These are phyloP conservation scores for Meteorus colon DNA, from an alignment of 2,888 invertebrate genomes.

Conservation along the genomic window DNA sequence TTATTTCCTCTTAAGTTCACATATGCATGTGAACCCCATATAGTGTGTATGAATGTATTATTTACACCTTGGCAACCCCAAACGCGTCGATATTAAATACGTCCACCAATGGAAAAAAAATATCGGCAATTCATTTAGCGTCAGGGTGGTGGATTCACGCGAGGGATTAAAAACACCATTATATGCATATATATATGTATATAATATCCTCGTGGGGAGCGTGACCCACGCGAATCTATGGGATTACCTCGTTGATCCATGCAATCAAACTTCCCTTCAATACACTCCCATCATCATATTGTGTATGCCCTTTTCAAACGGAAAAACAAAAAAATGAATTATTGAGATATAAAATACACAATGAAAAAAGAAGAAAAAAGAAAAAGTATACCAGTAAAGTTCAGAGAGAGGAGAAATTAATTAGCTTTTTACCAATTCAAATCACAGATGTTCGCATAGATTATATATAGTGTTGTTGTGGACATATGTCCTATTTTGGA, in stretches of 20 bases:
- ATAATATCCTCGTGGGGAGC: constrained; percentile 63
- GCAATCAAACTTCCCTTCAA: constrained; percentile 40
- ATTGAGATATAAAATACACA: constrained; percentile 13
- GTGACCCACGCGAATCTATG: constrained; percentile 65
- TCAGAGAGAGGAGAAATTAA: constrained; percentile 23
- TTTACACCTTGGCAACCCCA: constrained; percentile 13
- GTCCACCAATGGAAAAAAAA: constrained; percentile 70
- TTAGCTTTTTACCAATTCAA: constrained; percentile 18
- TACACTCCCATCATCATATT: constrained; percentile 12
- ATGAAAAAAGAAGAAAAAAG: constrained; percentile 6
- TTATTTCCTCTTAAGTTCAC: constrained; percentile 1
- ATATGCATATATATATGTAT: constrained; percentile 1
- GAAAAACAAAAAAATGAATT: constrained; percentile 25
- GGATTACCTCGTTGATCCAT: constrained; percentile 61
- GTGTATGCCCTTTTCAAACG: neutral
- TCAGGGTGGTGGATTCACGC: constrained; percentile 53
- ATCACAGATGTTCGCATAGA: constrained; percentile 28
- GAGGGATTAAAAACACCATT: constrained; percentile 69
- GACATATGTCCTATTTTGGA: constrained; percentile 42
- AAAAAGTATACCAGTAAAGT: neutral
- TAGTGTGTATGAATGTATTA: constrained; percentile 8
- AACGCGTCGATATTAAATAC: constrained; percentile 49
- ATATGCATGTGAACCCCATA: neutral
- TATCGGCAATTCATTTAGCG: constrained; percentile 70
- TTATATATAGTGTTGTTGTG: neutral